phyloP scores from a whole-genome alignment of 2,888 invertebrate genomes.

The Epiblema foenella region DNA sequence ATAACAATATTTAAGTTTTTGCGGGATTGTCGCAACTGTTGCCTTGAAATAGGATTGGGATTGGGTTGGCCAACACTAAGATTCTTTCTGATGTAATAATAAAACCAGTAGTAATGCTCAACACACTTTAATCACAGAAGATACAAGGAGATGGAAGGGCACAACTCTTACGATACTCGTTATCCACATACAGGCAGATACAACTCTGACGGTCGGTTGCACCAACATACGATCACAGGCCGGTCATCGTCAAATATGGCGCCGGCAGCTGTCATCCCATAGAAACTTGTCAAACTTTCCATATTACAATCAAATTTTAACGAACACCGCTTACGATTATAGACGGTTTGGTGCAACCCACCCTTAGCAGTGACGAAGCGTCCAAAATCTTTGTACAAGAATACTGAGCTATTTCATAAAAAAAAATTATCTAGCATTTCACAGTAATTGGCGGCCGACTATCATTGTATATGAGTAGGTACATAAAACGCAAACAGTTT shows the following conservation, averaged over 20 bases:
- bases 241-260: too few relatives aligned
- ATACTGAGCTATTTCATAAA: too few relatives aligned
- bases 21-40: background rate
- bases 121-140: slow-evolving; percentile 70
- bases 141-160: slow-evolving; percentile 47
- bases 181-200: slow-evolving; percentile 2
- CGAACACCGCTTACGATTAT: too few relatives aligned
- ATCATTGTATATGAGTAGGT: background rate
- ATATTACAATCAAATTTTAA: too few relatives aligned
- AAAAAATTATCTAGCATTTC: background rate
- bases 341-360: too few relatives aligned
- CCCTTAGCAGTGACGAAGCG: slow-evolving; percentile 17
- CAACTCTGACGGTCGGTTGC: too few relatives aligned
- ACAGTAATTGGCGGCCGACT: background rate
- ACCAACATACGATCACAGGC: too few relatives aligned
- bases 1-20: too few relatives aligned
- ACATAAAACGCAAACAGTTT: background rate
- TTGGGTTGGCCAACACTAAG: background rate
- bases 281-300: too few relatives aligned
- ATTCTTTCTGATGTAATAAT: slow-evolving; percentile 26
- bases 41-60: background rate
- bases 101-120: slow-evolving; percentile 59
- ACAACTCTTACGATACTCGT: slow-evolving; percentile 30
- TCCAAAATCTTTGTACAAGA: background rate
- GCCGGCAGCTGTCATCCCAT: too few relatives aligned